These are phyloP conservation scores for Spongilla lacustris DNA, from an alignment of 37 sponge, comb jelly and placozoan species.

Conservation along the genomic window DNA sequence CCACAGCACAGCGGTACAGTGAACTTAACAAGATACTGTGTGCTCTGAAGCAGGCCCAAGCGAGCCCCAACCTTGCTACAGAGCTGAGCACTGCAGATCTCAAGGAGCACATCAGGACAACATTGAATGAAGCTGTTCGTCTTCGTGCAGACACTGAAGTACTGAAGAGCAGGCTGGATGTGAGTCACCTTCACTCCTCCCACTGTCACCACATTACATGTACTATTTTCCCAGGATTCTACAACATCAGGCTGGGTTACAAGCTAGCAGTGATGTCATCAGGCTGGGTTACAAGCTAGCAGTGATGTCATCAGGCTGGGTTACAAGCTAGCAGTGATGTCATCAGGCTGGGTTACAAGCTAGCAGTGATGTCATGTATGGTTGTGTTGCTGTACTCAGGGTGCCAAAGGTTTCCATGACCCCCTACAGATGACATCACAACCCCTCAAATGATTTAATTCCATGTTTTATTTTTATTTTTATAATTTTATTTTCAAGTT, in stretches of 20 bases:
- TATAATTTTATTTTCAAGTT: not conserved
- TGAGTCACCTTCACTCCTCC: not conserved
- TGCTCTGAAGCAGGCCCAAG: constrained; percentile 37
- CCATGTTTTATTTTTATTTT: not conserved
- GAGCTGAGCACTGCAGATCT: constrained; percentile 16
- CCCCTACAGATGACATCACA: too few species aligned
- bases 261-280: not conserved
- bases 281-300: too few species aligned
- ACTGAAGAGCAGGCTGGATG: constrained; percentile 1
- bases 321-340: too few species aligned
- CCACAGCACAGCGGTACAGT: constrained; percentile 21
- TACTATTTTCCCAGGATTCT: not conserved
- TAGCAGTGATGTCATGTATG: too few species aligned
- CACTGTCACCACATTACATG: not conserved
- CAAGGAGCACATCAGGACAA: constrained; percentile 54
- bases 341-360: too few species aligned
- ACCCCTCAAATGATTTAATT: not conserved
- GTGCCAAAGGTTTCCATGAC: too few species aligned
- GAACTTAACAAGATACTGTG: constrained; percentile 38
- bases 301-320: too few species aligned
- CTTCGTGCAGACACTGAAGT: constrained; percentile 75
- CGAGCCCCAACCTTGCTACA: not conserved
- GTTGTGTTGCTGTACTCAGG: too few species aligned
- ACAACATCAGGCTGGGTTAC: not conserved
- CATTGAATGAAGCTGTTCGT: constrained; percentile 72